These are phyloP conservation scores for Sandelia bainsii DNA, from an alignment of 2,797 vertebrate species.

Conservation along the genomic window DNA sequence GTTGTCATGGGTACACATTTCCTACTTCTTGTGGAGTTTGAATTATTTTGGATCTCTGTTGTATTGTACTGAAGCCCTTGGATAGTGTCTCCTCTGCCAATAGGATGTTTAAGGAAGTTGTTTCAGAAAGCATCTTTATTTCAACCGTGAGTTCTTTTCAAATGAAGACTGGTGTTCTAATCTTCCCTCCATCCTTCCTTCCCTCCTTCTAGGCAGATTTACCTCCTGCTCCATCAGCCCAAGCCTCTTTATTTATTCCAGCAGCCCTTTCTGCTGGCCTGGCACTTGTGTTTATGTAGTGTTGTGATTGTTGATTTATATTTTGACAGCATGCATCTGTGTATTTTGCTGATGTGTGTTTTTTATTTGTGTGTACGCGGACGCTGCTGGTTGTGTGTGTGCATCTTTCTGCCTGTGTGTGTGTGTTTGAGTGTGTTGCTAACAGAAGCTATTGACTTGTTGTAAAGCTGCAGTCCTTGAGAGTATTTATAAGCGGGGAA, in stretches of 20 bases:
- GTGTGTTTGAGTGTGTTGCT: constrained; percentile 57
- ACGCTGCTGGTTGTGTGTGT: constrained; percentile 21
- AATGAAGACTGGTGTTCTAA: constrained; percentile 63
- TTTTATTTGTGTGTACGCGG: constrained; percentile 57
- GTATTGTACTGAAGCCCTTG: neutral
- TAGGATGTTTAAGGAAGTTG: constrained; percentile 29
- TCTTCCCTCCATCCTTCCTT: constrained; percentile 29
- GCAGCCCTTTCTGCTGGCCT: constrained; percentile 81
- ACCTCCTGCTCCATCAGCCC: constrained; percentile 55
- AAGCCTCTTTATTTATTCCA: constrained; percentile 60
- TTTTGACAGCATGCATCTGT: constrained; percentile 85
- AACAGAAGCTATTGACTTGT: constrained; percentile 83
- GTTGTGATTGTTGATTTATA: constrained; percentile 86
- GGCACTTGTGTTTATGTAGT: constrained; percentile 84
- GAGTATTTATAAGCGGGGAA: constrained; percentile 81
- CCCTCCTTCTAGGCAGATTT: constrained; percentile 57
- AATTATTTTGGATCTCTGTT: no score
- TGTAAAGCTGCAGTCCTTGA: constrained; percentile 81
- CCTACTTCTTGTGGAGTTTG: no score
- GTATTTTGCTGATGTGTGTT: constrained; percentile 82
- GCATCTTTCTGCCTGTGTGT: constrained; percentile 37
- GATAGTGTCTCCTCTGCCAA: constrained; percentile 10
- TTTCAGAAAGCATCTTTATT: constrained; percentile 2
- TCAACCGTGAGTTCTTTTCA: constrained; percentile 30
- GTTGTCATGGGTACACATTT: no score